Evolutionary conservation across 1,140 invertebrate species (phyloP).

Genomic region (Chrysoperla carnea): DNA sequence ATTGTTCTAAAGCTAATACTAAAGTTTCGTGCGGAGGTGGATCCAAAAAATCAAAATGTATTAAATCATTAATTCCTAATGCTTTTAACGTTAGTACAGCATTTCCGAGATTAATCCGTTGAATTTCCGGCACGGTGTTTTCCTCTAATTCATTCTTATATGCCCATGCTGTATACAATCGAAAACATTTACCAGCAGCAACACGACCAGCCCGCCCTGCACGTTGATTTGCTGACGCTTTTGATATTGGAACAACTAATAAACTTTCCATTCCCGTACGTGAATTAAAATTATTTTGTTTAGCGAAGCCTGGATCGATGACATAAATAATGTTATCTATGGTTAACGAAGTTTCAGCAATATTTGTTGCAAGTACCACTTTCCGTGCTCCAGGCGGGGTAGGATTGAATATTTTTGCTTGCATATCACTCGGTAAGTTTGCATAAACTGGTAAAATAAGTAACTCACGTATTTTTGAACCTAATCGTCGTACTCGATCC

Average conservation of each 20-base stretch:
- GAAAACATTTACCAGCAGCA: constrained; percentile 93
- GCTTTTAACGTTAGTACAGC: constrained; percentile 94
- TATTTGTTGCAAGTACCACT: constrained; percentile 95
- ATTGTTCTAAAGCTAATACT: constrained; percentile 86
- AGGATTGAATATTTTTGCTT: constrained; percentile 94
- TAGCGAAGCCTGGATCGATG: constrained; percentile 97
- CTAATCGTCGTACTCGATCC: constrained; percentile 77
- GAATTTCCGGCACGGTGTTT: constrained; percentile 95
- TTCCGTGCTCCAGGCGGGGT: constrained; percentile 90
- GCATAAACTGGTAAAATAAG: constrained; percentile 95
- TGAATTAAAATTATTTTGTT: constrained; percentile 98
- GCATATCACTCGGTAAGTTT: constrained; percentile 96
- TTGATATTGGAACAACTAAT: constrained; percentile 95
- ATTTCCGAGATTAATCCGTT: constrained; percentile 94
- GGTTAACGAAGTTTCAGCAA: constrained; percentile 97
- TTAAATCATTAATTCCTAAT: constrained; percentile 90
- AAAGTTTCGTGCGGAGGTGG: constrained; percentile 95
- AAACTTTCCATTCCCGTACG: constrained; percentile 96
- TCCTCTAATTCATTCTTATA: constrained; percentile 97
- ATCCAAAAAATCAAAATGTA: constrained; percentile 98
- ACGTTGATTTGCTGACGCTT: constrained; percentile 88
- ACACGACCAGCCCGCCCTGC: constrained; percentile 84
- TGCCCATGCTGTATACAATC: constrained; percentile 92
- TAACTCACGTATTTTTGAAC: constrained; percentile 84
- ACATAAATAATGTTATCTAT: constrained; percentile 99